Conservation (phyloP, 2,797 vertebrate species). For the Schizopygopsis malacanthus region DNA sequence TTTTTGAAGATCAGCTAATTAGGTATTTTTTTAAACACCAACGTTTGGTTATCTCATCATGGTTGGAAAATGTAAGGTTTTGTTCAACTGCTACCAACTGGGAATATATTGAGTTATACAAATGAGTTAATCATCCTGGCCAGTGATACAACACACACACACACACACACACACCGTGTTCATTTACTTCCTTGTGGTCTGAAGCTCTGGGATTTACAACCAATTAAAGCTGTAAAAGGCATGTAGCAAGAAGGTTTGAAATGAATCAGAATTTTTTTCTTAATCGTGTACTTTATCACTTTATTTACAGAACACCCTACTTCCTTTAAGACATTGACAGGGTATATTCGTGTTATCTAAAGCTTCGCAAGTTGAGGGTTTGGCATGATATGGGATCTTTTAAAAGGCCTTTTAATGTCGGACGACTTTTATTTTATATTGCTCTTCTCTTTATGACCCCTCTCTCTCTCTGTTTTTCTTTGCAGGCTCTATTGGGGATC, state of each 20-base stretch:
- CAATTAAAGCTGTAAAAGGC: slow-evolving; percentile 53
- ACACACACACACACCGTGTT: slow-evolving; percentile 12
- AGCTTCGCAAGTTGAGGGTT: slow-evolving; percentile 34
- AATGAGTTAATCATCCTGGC: slow-evolving; percentile 71
- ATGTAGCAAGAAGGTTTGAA: slow-evolving; percentile 36
- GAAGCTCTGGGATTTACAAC: slow-evolving; percentile 54
- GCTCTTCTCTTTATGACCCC: slow-evolving; percentile 21
- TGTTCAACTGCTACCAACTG: slow-evolving; percentile 76
- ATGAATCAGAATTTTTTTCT: slow-evolving; percentile 48
- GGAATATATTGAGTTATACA: slow-evolving; percentile 76
- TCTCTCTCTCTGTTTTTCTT: slow-evolving; percentile 27
- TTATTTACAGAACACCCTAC: slow-evolving; percentile 49
- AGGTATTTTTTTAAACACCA: slow-evolving; percentile 1
- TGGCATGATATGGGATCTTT: slow-evolving; percentile 37
- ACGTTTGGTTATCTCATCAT: slow-evolving; percentile 41
- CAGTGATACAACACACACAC: slow-evolving; percentile 51
- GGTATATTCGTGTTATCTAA: slow-evolving; percentile 31
- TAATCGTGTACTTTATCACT: slow-evolving; percentile 49
- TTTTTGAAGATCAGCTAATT: background rate
- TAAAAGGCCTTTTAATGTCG: background rate
- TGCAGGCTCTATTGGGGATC: slow-evolving; percentile 88
- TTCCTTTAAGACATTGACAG: slow-evolving; percentile 34
- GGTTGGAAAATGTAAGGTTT: slow-evolving; percentile 74
- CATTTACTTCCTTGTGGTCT: slow-evolving; percentile 45
- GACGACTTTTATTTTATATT: slow-evolving; percentile 10